phyloP scores from a whole-genome alignment of 2,113 vertebrate species.

The Rhombomys opimus region DNA sequence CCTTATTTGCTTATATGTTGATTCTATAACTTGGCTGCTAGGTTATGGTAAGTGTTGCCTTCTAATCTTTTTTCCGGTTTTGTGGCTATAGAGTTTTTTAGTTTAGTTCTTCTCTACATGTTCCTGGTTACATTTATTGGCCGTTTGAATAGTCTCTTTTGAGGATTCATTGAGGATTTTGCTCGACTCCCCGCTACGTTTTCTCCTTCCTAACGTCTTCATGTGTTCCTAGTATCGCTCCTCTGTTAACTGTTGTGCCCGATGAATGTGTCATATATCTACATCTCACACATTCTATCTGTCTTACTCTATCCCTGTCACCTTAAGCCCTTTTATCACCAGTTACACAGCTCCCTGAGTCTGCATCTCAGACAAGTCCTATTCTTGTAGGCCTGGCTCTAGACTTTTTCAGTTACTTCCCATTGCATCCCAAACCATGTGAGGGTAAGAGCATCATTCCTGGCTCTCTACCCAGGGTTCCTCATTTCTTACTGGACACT shows the following conservation, averaged over 20 bases:
- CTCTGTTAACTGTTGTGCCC: background rate
- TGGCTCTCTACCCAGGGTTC: background rate
- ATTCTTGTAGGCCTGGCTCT: background rate
- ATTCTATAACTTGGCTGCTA: background rate
- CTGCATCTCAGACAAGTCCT: constrained; percentile 34
- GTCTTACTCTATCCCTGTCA: background rate
- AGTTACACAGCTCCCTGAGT: background rate
- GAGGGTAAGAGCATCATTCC: background rate
- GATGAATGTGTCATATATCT: background rate
- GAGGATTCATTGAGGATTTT: background rate
- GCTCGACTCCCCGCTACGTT: constrained; percentile 21
- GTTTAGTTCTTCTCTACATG: constrained; percentile 21
- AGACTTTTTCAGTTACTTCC: background rate
- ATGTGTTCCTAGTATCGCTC: background rate
- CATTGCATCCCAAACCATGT: background rate
- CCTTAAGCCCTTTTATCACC: background rate
- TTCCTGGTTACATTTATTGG: constrained; percentile 19
- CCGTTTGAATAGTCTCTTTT: constrained; percentile 19
- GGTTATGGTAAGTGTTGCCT: background rate
- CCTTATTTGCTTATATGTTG: background rate
- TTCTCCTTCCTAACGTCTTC: constrained; percentile 28
- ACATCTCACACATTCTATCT: background rate
- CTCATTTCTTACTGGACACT: background rate
- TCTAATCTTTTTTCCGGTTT: background rate
- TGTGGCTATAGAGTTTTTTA: constrained; percentile 23